Conservation (phyloP, 1,140 invertebrate species). For the Heterodera carotae region DNA sequence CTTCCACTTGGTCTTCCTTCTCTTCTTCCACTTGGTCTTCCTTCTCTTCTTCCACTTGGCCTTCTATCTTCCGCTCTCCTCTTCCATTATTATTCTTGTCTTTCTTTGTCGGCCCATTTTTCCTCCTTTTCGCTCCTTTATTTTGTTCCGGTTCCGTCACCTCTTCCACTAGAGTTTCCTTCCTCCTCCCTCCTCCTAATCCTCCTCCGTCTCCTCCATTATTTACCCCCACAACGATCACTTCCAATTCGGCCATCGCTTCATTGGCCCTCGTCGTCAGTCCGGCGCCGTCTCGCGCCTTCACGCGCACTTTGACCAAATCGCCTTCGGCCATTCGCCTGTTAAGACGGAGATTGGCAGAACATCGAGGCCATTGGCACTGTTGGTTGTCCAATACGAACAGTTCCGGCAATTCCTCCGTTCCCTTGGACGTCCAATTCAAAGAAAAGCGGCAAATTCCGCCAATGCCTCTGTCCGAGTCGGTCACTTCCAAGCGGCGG, state of each 20-base stretch:
- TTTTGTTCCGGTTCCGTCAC: neutral
- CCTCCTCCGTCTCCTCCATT: too few species aligned
- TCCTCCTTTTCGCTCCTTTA: neutral
- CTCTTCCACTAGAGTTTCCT: too few species aligned
- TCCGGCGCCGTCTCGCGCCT: constrained; percentile 21
- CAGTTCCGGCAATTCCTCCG: neutral
- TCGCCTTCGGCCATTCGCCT: constrained; percentile 5
- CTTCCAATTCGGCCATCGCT: constrained; percentile 11
- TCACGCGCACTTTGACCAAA: constrained; percentile 7
- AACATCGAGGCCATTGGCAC: constrained; percentile 27
- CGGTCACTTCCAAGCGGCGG: constrained; percentile 7
- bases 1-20: too few species aligned
- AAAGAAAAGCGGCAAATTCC: constrained; percentile 19
- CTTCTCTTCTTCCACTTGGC: too few species aligned
- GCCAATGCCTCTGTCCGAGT: constrained; percentile 27
- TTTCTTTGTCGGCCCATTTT: neutral
- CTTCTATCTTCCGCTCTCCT: neutral
- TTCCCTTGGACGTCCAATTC: neutral
- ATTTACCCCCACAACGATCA: neutral
- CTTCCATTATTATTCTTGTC: neutral
- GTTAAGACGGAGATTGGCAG: constrained; percentile 1
- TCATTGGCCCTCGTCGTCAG: constrained; percentile 20
- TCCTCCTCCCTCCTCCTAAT: neutral
- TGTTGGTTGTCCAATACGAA: constrained; percentile 14
- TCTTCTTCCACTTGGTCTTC: too few species aligned